Base-by-base conservation (phyloP, 1,140 invertebrate genomes). In the Antheraea pernyi region DNA sequence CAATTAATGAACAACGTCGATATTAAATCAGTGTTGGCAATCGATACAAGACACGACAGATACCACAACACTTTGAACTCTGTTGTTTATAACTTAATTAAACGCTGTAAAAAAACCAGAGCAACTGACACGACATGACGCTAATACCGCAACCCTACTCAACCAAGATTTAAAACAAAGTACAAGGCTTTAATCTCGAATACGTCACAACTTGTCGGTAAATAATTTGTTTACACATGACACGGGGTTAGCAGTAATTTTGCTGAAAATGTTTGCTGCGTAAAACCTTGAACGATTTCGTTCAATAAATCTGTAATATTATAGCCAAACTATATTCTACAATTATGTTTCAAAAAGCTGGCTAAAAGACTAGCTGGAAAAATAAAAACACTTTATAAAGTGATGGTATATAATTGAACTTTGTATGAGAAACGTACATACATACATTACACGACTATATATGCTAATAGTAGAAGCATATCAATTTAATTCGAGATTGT, bases 211-310 rank as follows among this genome's bases (percentile, higher is more conserved):
- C 5, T 62, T 63, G 61, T 63, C 37, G 22, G 61, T 13, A 30
- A 30, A 61, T 61, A 63, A 36, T 63, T 63, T 63, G 61, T 63
- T 63, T 37, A 9, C 61, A 63, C 7, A 53, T 53, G 16, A 2
- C 46, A 53, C 11, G 46, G 46, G 46, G 1, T 53, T 53, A 61
- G 2, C 59, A n/a, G 19, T 22, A 61, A 7, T 19, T 22, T 61
- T 7, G 2, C 19, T 53, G 9, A 53, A 53, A 53, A 53, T 16
- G 4, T 53, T 53, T 13, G 13, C 11, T 6, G 7, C 7, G 3
- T 59, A 9, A 61, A 22, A 22, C 59, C 19, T 16, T 36, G 18
- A 9, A 22, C 19, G 8, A 22, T 22, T 61, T 53, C 7, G 19
- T 22, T 61, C 30, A 42, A 42, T 30, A 30, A 30, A 30, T 30